A percentile compares a stretch with the other conserved stretches of the same genome.
These are phyloP conservation scores for Dicaeum eximium DNA, from an alignment of 2,113 vertebrate genomes.

Conservation along the genomic window DNA sequence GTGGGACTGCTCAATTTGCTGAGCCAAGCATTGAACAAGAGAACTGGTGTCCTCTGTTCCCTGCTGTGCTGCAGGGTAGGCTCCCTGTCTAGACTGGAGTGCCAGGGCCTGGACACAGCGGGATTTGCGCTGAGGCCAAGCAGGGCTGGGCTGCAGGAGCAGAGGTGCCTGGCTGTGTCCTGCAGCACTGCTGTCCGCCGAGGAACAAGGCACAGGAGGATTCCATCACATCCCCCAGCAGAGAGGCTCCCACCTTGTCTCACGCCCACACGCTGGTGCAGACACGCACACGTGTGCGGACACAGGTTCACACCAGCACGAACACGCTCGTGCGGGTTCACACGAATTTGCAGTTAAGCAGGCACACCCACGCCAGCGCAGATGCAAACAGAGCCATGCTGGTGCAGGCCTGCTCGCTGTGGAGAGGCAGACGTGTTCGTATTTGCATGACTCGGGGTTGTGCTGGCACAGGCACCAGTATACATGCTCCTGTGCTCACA, in stretches of 20 bases:
- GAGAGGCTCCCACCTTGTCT: background rate
- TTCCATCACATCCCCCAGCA: background rate
- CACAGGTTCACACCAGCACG: background rate
- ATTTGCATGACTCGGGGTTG: background rate
- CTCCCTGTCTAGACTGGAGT: background rate
- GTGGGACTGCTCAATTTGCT: background rate
- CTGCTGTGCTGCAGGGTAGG: background rate
- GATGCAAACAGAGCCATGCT: background rate
- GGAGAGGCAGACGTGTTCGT: background rate
- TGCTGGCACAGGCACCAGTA: background rate
- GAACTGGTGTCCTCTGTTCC: background rate
- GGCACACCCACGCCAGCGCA: background rate
- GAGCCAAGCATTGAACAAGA: background rate
- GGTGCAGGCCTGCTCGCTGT: background rate
- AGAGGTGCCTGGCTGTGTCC: background rate
- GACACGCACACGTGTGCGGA: background rate
- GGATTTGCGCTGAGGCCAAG: background rate
- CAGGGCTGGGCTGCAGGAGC: background rate
- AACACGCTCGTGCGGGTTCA: background rate
- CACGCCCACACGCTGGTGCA: background rate
- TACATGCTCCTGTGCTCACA: background rate
- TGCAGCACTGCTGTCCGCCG: rapidly evolving
- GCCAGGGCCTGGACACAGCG: rapidly evolving
- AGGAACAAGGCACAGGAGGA: background rate
- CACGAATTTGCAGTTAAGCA: background rate